phyloP scores from a whole-genome alignment of 2,797 vertebrate genomes.

The Lacerta viridis region DNA sequence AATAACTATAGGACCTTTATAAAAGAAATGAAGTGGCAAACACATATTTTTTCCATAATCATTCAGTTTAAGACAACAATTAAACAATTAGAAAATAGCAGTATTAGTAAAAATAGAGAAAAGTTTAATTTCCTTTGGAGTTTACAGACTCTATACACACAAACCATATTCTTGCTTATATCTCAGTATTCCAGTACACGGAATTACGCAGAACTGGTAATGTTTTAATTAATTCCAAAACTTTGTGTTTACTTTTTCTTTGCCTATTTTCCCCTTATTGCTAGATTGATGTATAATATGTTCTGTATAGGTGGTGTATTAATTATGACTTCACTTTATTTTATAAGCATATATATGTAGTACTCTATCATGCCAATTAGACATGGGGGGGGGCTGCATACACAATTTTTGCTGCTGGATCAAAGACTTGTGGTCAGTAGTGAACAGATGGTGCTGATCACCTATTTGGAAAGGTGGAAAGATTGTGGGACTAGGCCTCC shows the following conservation, averaged over 20 bases:
- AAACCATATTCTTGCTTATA: neutral
- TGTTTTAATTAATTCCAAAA: neutral
- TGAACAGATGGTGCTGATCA: neutral
- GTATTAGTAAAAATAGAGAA: constrained; percentile 18
- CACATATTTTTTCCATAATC: neutral
- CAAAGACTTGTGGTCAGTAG: neutral
- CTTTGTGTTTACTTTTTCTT: constrained; percentile 1
- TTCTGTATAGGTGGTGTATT: constrained; percentile 6
- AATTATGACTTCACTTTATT: constrained; percentile 32
- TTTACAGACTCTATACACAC: neutral
- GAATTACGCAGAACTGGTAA: neutral
- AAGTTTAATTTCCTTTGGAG: neutral
- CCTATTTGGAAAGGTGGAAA: neutral
- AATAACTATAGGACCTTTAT: constrained; percentile 21
- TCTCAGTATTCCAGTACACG: constrained; percentile 19
- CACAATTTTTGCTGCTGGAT: neutral
- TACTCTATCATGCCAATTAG: neutral
- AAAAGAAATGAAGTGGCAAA: constrained; percentile 16
- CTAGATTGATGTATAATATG: neutral
- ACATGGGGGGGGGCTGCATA: neutral
- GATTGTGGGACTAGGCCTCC: neutral
- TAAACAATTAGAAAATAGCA: constrained; percentile 5
- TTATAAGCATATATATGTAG: neutral
- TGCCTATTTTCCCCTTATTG: neutral
- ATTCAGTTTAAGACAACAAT: constrained; percentile 26